Conservation (phyloP, 2,113 vertebrate genomes). For the Ptilonorhynchus violaceus region DNA sequence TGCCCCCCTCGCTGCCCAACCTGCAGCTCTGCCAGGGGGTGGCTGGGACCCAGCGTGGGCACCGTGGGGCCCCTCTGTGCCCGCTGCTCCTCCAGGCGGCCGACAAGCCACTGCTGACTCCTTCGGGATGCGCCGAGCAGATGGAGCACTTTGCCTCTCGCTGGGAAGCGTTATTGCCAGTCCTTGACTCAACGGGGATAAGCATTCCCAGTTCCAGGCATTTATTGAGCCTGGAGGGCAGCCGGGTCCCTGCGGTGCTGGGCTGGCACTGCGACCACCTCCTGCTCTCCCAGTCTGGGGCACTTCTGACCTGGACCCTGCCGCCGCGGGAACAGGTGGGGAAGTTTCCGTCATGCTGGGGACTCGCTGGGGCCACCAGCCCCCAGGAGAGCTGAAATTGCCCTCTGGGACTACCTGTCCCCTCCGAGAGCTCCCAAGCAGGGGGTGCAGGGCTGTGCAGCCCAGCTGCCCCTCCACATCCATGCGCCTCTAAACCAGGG, state of each 20-base stretch:
- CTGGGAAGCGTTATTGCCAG: not conserved
- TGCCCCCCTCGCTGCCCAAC: not conserved
- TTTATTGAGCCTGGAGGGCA: not conserved
- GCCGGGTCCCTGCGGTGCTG: fast-evolving
- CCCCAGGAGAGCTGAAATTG: fast-evolving
- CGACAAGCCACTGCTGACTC: fast-evolving
- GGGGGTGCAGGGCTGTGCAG: not conserved
- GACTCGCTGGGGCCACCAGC: not conserved
- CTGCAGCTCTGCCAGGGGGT: not conserved
- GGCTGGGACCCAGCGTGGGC: not conserved
- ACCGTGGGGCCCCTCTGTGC: fast-evolving
- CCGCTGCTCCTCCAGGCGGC: not conserved
- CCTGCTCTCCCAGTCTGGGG: fast-evolving
- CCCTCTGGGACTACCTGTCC: fast-evolving
- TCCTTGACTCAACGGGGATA: not conserved
- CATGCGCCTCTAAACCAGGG: not conserved
- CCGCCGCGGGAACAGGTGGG: fast-evolving
- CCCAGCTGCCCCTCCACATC: fast-evolving
- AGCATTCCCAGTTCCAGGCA: not conserved
- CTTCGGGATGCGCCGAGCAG: not conserved
- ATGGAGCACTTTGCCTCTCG: not conserved
- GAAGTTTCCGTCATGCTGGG: fast-evolving
- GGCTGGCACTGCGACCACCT: fast-evolving
- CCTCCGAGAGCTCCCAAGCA: fast-evolving
- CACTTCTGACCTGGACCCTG: not conserved